Base-by-base conservation (phyloP, 1,140 invertebrate species). In the Drosophila kurseongensis region DNA sequence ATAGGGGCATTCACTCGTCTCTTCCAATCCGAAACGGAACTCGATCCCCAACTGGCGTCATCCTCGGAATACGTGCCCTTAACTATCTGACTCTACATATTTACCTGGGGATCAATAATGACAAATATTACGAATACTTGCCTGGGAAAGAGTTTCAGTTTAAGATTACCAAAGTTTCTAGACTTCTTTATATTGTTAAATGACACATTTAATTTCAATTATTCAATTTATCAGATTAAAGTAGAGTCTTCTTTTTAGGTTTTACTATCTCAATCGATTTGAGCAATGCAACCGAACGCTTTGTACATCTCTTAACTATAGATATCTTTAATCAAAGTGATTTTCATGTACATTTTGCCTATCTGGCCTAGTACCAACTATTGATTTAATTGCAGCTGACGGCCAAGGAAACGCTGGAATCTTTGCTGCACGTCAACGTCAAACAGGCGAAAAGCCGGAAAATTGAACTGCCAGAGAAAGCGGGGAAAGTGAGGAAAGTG, bases 1-100 rank as follows among this genome's bases (percentile, higher is more conserved):
- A 73, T 82, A 61, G 79, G 78, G 82, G 57, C 78, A 82, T 82
- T 81, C 79, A 82, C 78, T 60, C 58, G 51, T 9, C 35, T 51
- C 18, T 35, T 10, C 23, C 50, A 14, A 50, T 23, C 6, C 63
- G 10, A 66, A 80, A 62, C 74, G 67, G 61, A 81, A 56, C 67
- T 66, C 41, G 59, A 74, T 56, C 38, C 54, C 23, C 54, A n/a
- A 16, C 16, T 42, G 38, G 40, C 45, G 23, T 16, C 61, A 66
- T 67, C 6, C 6, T 32, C 5, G 54, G 36, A 41, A 23, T 23
- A 32, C 44, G 16, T 29, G 27, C 40, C 10, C 13, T 1, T 3
- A 32, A 35, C 16, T 59, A 35, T 5, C 8, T 18, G 29, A 16
- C 32, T 10, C 2, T 9, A 45, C 12, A 1, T 32, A 32, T 8